Conservation (phyloP, 2,888 invertebrate species). For the Thymelicus lineola region DNA sequence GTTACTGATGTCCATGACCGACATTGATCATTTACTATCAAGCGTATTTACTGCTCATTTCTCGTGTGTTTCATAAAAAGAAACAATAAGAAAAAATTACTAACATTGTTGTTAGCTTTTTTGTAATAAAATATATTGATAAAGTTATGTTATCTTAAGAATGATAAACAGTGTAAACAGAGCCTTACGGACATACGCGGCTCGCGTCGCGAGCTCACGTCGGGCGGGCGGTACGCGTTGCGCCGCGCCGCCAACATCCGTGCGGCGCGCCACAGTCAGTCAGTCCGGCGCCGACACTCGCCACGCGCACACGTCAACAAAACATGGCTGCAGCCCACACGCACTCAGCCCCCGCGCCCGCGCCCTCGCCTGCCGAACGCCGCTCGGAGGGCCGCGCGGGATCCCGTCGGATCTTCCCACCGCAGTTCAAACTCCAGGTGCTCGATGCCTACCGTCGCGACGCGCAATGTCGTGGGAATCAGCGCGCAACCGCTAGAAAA, state of each 20-base stretch:
- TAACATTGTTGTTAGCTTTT: too few relatives aligned
- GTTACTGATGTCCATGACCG: too few relatives aligned
- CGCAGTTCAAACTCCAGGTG: conserved; percentile 95
- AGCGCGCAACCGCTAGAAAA: conserved; percentile 95
- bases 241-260: conserved; percentile 84
- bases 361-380: conserved; percentile 78
- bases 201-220: conserved; percentile 76
- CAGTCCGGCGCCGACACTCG: conserved; percentile 82
- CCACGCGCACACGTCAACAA: conserved; percentile 73
- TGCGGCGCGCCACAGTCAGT: conserved; percentile 80
- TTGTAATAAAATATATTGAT: too few relatives aligned
- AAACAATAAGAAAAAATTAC: too few relatives aligned
- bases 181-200: conserved; percentile 69
- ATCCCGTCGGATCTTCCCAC: conserved; percentile 94
- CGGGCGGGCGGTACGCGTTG: conserved; percentile 62
- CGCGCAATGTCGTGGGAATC: conserved; percentile 94
- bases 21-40: too few relatives aligned
- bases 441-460: conserved; percentile 94
- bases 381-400: conserved; percentile 88
- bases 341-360: conserved; percentile 76
- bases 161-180: conserved; percentile 51
- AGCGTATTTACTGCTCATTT: too few relatives aligned
- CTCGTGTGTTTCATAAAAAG: too few relatives aligned
- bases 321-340: conserved; percentile 80
- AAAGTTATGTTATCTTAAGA: neutral